phyloP scores from a whole-genome alignment of 2,888 invertebrate genomes.

The Ommatoiulus sabulosus region DNA sequence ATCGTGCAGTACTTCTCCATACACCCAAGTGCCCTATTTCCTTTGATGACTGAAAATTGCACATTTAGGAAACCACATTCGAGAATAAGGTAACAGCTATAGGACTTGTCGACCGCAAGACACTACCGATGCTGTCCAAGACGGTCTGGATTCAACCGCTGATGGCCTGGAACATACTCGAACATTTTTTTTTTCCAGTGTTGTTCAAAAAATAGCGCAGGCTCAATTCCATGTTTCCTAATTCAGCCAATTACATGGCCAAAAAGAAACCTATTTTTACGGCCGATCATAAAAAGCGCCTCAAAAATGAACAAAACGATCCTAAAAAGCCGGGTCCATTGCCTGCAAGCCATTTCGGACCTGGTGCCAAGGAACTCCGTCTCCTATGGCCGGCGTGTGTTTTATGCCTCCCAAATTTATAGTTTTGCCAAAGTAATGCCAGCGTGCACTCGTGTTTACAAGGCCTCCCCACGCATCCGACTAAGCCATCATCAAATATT shows the following conservation, averaged over 20 bases:
- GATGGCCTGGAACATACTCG: conserved; percentile 8
- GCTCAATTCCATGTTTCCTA: conserved; percentile 28
- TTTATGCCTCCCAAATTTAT: conserved; percentile 13
- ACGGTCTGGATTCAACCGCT: background rate
- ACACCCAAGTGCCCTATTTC: too few species aligned
- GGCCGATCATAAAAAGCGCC: conserved; percentile 17
- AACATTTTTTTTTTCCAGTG: conserved; percentile 19
- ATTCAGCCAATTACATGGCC: conserved; percentile 22
- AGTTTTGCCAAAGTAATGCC: conserved; percentile 28
- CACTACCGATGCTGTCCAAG: too few species aligned
- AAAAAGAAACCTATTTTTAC: background rate
- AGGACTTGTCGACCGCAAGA: too few species aligned
- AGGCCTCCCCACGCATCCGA: conserved; percentile 13
- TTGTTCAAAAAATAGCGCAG: conserved; percentile 28
- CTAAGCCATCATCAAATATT: conserved; percentile 34
- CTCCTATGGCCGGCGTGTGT: conserved; percentile 16
- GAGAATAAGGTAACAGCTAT: too few species aligned
- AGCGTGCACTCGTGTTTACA: conserved; percentile 34
- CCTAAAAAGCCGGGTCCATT: conserved; percentile 27
- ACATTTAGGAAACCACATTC: too few species aligned
- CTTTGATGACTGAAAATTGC: too few species aligned
- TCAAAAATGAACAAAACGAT: conserved; percentile 34
- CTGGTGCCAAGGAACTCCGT: conserved; percentile 24
- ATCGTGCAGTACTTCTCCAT: too few species aligned
- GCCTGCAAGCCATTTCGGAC: background rate